Base-by-base conservation (phyloP, 1,140 invertebrate species). In the Marisa cornuarietis region DNA sequence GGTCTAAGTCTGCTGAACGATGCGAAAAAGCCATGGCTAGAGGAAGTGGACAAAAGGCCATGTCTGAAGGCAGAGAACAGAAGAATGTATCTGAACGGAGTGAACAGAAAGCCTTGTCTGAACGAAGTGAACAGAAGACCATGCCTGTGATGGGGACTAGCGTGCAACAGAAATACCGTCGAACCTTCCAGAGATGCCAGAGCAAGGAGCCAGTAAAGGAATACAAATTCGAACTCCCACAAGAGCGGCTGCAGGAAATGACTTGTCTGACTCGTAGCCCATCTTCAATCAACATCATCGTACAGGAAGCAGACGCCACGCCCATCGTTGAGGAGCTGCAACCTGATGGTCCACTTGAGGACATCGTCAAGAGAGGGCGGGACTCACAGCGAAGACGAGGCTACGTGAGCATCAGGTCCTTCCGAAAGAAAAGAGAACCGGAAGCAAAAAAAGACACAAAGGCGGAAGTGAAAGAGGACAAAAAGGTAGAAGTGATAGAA, bases 141-240 rank as follows among this genome's bases (percentile, higher is more conserved):
- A 79, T 82, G 18, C 83, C 83, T 11, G 77, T 76, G 1, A 82
- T 82, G 83, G 79, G 83, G 18, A 82, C 81, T 8, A 72, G 72
- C 22, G 76, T 80, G 1, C 79, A 82, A 42, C 26, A 73, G 61
- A 82, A 78, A 54, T 84, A 84, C 66, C 69, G 80, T n/a, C 65
- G 83, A 75, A 81, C 81, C 24, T 84, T 81, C 66, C 77, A 79
- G 22, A 79, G 79, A 22, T 18, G 63, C 51, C 42, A 76, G 13
- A 51, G 14, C 51, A 76, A 66, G 42, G 52, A 76, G 52, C 42
- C 31, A 18, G 22, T 52, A 42, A 42, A 18, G 9, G 20, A 31
- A 51, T 9, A 42, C 54, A 72, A 31, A n/a, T n/a, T 26, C 9
- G 20, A 69, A 10, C n/a, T 69, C 66, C 10, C 18, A 42, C 16